Evolutionary conservation across 2,797 vertebrate species (phyloP).

Genomic region (Molossus molossus): DNA sequence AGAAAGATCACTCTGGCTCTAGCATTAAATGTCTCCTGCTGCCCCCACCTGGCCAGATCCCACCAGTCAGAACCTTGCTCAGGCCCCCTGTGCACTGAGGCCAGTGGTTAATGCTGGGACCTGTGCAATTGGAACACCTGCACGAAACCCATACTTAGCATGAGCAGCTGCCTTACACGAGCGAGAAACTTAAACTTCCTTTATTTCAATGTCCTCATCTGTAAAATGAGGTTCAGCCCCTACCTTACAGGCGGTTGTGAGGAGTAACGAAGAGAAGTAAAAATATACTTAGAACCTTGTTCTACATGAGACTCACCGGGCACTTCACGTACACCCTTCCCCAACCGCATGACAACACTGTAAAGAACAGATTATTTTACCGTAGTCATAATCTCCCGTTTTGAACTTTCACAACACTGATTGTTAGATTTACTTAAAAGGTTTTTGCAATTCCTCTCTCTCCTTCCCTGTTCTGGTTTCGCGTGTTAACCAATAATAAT

Average conservation of each 20-base stretch:
- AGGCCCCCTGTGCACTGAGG: background rate
- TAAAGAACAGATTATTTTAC: background rate
- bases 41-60: constrained; percentile 43
- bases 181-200: background rate
- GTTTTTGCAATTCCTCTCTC: background rate
- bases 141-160: background rate
- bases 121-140: background rate
- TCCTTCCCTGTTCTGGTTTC: background rate
- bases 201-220: background rate
- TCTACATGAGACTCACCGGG: background rate
- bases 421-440: background rate
- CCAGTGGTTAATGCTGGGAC: background rate
- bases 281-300: background rate
- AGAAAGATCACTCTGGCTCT: background rate
- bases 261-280: background rate
- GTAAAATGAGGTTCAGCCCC: background rate
- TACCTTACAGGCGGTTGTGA: background rate
- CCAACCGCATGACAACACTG: background rate
- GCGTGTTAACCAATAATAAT: background rate
- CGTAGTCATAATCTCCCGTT: background rate
- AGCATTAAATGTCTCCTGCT: constrained; percentile 9
- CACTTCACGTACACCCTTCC: background rate
- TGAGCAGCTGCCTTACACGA: background rate
- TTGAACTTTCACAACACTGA: background rate
- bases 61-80: background rate